phyloP scores from a whole-genome alignment of 1,140 invertebrate species.

The Chironomus tepperi region DNA sequence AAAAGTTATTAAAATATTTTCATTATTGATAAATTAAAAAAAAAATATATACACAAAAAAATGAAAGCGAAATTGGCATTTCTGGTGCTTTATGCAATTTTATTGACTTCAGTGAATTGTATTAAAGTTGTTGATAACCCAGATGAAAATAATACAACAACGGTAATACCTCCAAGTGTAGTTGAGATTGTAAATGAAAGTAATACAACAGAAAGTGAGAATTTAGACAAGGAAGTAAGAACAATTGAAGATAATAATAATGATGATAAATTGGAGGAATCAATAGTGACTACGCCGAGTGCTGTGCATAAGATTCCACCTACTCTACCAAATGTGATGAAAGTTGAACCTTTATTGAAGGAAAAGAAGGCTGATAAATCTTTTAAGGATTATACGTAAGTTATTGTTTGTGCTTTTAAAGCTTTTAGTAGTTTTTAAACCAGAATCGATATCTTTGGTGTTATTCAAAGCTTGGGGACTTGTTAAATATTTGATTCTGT shows the following conservation, averaged over 20 bases:
- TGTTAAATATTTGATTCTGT: too few species aligned
- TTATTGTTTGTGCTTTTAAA: too few species aligned
- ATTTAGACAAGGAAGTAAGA: not conserved
- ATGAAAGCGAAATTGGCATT: constrained; percentile 9
- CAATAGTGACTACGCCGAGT: not conserved
- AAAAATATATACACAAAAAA: not conserved
- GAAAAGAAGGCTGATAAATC: not conserved
- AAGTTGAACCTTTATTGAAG: not conserved
- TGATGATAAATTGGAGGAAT: not conserved
- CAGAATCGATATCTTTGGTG: too few species aligned
- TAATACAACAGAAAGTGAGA: not conserved
- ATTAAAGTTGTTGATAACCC: not conserved
- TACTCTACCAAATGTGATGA: not conserved
- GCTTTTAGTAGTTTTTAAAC: too few species aligned
- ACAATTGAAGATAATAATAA: not conserved
- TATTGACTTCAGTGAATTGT: not conserved
- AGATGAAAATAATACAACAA: not conserved
- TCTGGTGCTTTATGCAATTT: constrained; percentile 11
- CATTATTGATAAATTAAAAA: not conserved
- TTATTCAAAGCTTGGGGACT: too few species aligned
- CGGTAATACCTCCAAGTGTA: not conserved
- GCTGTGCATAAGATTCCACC: not conserved
- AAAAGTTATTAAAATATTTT: too few species aligned
- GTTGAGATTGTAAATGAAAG: not conserved
- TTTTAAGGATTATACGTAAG: not conserved